These are phyloP conservation scores for Trichogramma dendrolimi DNA, from an alignment of 2,888 invertebrate species.

Conservation along the genomic window DNA sequence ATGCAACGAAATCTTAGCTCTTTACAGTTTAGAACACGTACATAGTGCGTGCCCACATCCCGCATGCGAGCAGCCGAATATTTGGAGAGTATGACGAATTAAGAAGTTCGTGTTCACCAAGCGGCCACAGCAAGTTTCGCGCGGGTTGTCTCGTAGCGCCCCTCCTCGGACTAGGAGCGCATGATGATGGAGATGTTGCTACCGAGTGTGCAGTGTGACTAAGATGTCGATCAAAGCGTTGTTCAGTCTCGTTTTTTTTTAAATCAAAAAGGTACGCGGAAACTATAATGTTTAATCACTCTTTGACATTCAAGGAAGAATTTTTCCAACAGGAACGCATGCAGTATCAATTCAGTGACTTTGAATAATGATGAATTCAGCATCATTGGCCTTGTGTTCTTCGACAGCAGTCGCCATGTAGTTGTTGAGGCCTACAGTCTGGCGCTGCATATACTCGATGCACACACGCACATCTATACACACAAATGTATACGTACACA, in stretches of 20 bases:
- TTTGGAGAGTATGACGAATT: constrained; percentile 34
- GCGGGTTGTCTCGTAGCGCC: constrained; percentile 50
- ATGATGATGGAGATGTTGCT: constrained; percentile 28
- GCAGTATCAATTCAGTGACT: constrained; percentile 34
- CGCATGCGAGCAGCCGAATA: constrained; percentile 47
- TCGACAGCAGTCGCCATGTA: constrained; percentile 40
- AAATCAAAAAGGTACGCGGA: too few species aligned
- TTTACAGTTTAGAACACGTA: constrained; percentile 3
- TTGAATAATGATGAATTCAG: constrained; percentile 18
- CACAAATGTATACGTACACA: too few species aligned
- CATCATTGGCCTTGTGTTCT: constrained; percentile 30
- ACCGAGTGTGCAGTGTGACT: neutral
- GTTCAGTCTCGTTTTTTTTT: constrained; percentile 21
- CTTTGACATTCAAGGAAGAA: constrained; percentile 52
- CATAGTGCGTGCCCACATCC: constrained; percentile 50
- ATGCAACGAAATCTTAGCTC: neutral
- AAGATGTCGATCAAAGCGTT: neutral
- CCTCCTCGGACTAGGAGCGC: constrained; percentile 47
- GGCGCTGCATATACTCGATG: neutral
- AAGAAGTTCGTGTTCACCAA: constrained; percentile 26
- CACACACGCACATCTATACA: too few species aligned
- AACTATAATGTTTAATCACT: constrained; percentile 43
- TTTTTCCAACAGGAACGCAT: constrained; percentile 53
- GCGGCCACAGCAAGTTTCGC: constrained; percentile 46
- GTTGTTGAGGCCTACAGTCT: constrained; percentile 26